Evolutionary conservation across 2,113 vertebrate genomes (phyloP).

Genomic region (Speoplatyrhinus poulsoni): DNA sequence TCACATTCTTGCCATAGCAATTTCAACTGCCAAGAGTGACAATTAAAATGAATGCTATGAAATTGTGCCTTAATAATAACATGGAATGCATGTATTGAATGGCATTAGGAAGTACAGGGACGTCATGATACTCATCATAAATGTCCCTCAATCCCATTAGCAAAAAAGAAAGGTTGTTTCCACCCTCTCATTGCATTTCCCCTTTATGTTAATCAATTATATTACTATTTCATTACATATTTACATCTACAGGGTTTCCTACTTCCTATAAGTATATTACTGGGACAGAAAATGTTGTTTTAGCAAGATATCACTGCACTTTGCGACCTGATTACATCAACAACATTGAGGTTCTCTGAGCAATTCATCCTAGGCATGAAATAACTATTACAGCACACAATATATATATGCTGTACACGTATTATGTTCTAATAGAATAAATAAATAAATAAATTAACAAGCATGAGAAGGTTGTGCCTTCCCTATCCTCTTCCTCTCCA

Average conservation of each 20-base stretch:
- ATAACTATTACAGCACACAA: constrained; percentile 5
- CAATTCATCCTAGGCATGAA: not conserved
- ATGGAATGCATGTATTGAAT: constrained; percentile 69
- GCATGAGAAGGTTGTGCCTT: not conserved
- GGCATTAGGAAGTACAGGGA: constrained; percentile 25
- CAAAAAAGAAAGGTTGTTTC: constrained; percentile 51
- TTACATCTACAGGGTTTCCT: not conserved
- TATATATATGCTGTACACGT: not conserved
- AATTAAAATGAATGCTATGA: constrained; percentile 68
- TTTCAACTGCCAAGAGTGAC: constrained; percentile 68
- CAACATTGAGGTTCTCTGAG: not conserved
- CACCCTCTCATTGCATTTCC: constrained; percentile 13
- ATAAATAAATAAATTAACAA: too few species aligned
- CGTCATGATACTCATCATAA: constrained; percentile 25
- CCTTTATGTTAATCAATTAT: constrained; percentile 62
- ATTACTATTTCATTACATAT: constrained; percentile 63
- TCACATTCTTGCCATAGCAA: constrained; percentile 47
- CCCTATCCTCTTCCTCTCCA: not conserved
- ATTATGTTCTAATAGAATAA: too few species aligned
- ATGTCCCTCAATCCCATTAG: constrained; percentile 65
- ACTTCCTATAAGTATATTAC: constrained; percentile 25
- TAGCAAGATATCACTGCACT: too few species aligned
- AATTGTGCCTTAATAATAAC: constrained; percentile 72
- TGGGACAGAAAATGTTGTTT: too few species aligned
- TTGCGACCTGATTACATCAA: too few species aligned